Evolutionary conservation across 2,888 invertebrate genomes (phyloP).

Genomic region (Loripinus fragilis): DNA sequence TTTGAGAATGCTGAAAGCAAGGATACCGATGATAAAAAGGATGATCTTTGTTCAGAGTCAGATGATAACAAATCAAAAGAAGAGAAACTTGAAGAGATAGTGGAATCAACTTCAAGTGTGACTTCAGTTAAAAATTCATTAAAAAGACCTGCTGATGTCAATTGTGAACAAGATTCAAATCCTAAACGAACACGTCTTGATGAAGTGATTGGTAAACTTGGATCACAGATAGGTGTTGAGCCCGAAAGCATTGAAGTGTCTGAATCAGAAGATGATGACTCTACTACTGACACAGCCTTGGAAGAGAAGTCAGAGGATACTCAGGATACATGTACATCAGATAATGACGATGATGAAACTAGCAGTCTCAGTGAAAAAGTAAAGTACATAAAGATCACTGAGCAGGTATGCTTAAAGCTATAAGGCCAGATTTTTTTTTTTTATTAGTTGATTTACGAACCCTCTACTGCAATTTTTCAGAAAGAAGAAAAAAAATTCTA

Average conservation of each 20-base stretch:
- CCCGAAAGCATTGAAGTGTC: conserved; percentile 63
- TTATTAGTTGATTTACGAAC: no score
- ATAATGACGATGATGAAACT: conserved; percentile 8
- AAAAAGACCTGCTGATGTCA: conserved; percentile 58
- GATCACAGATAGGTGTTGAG: conserved; percentile 61
- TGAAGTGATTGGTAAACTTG: conserved; percentile 67
- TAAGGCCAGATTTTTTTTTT: no score
- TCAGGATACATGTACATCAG: no score
- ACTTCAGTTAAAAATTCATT: conserved; percentile 11
- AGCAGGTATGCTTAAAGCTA: conserved; percentile 60
- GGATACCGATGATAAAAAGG: background rate
- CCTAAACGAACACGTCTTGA: conserved; percentile 67
- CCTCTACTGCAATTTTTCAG: no score
- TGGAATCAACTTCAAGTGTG: no score
- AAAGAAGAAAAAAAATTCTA: no score
- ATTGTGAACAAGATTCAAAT: conserved; percentile 27
- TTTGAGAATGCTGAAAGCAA: background rate
- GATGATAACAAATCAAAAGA: conserved; percentile 9
- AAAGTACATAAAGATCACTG: conserved; percentile 49
- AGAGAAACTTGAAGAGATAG: background rate
- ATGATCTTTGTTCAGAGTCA: conserved; percentile 6
- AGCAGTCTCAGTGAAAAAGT: conserved; percentile 19
- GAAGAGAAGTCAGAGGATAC: conserved; percentile 50
- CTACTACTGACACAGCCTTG: conserved; percentile 52
- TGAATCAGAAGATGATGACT: conserved; percentile 61